Conservation (phyloP, 2,888 invertebrate species). For the Netelia fuscicornis region DNA sequence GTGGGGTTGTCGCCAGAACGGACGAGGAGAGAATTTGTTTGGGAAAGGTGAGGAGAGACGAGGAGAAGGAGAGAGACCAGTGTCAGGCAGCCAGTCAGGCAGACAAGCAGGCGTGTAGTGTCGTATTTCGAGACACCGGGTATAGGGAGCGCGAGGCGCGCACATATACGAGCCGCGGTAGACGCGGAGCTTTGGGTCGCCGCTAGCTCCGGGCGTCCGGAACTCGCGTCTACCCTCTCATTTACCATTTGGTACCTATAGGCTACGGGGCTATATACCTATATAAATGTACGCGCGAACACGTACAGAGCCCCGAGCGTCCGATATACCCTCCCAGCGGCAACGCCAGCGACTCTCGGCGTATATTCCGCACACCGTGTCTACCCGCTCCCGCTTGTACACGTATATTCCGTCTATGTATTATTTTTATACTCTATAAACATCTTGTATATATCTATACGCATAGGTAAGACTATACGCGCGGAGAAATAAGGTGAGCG, state of each 20-base stretch:
- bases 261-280: slow-evolving; percentile 76
- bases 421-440: slow-evolving; percentile 1
- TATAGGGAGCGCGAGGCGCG: slow-evolving; percentile 71
- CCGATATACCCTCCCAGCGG: slow-evolving; percentile 67
- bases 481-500: too few relatives aligned
- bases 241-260: slow-evolving; percentile 85
- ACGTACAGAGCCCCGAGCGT: slow-evolving; percentile 72
- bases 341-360: slow-evolving; percentile 38
- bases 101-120: slow-evolving; percentile 33
- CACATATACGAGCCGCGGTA: slow-evolving; percentile 83
- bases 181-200: slow-evolving; percentile 84
- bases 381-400: background rate
- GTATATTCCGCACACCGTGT: slow-evolving; percentile 39
- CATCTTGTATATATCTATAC: background rate
- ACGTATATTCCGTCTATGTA: slow-evolving; percentile 34
- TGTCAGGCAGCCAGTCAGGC: slow-evolving; percentile 12
- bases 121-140: slow-evolving; percentile 77
- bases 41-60: background rate
- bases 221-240: slow-evolving; percentile 84
- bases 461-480: too few relatives aligned
- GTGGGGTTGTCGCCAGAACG: too few relatives aligned
- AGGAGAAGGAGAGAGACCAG: slow-evolving; percentile 6
- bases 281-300: slow-evolving; percentile 72
- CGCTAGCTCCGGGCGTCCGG: slow-evolving; percentile 84
- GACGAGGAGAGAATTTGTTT: too few relatives aligned